Conservation (phyloP, 2,113 vertebrate species). For the Ailuropoda melanoleuca region DNA sequence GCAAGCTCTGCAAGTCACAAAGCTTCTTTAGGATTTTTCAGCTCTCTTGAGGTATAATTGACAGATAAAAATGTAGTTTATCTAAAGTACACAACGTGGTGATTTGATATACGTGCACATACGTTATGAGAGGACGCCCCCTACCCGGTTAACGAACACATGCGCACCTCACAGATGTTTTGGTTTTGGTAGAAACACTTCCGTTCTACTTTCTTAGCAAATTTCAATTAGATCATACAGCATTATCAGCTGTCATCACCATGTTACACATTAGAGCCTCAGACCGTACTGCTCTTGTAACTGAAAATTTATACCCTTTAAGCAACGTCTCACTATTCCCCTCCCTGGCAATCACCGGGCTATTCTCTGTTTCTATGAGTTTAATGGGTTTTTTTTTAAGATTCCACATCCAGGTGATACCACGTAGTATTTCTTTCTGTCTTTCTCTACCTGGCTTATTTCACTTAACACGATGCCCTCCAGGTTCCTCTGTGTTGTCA, state of each 20-base stretch:
- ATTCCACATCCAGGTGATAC: neutral
- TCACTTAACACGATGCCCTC: neutral
- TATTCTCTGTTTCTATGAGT: neutral
- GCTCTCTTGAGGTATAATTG: neutral
- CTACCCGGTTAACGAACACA: neutral
- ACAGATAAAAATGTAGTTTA: neutral
- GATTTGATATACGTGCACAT: neutral
- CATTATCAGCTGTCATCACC: neutral
- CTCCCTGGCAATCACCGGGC: neutral
- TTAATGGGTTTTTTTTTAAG: neutral
- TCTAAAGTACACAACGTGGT: neutral
- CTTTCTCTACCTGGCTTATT: neutral
- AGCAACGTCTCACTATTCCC: neutral
- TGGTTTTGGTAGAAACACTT: neutral
- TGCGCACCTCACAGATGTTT: neutral
- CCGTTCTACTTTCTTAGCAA: neutral
- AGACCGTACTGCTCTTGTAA: neutral
- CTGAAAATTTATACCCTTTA: neutral
- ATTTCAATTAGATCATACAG: neutral
- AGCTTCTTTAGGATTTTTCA: neutral
- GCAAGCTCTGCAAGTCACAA: neutral
- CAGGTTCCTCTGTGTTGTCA: neutral
- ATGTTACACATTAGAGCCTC: neutral
- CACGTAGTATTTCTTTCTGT: neutral
- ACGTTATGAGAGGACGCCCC: neutral